Base-by-base conservation (phyloP, 2,113 vertebrate species). In the Corvus moneduloides region DNA sequence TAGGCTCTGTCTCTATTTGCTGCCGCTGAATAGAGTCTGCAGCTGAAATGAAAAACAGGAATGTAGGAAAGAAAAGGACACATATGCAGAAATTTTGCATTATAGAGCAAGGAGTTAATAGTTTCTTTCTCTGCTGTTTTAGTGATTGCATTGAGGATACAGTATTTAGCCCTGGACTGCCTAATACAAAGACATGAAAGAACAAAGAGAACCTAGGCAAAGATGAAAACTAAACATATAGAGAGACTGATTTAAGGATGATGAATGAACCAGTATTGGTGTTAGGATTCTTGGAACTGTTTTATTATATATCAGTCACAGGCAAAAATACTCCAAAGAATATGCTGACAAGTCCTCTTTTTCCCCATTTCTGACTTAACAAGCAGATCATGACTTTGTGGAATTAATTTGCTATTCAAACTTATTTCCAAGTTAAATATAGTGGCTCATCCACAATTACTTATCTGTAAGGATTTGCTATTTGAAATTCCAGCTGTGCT, bases 401-500 rank as follows among this genome's bases (percentile, higher is more conserved):
- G 62, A 90, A 96, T 90, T 93, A 94, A 91, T 96, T 94, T 85
- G 9, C 82, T 95, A 95, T 90, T 97, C 91, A 94, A n/a, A 68
- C 63, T 86, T 86, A 74, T 90, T 96, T 95, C 30, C 67, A 74
- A 93, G 90, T 96, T 88, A 96, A 94, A 95, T 95, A 88, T 94
- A 94, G 92, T 67, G 79, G 55, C 87, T 95, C 79, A 91, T 95
- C 71, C 63, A 83, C 39, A 76, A 81, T 78, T 80, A 91, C 79
- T 95, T 90, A 85, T 84, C 71, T 93, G 55, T 73, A 63, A 95
- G 83, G 63, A 87, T 90, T 51, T 91, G 71, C 39, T 91, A 55
- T 87, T 95, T 90, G 87, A 88, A 95, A 93, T 87, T 95, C 92
- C 93, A 97, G 91, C 91, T 97, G 94, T 93, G 87, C 84, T 89